These are phyloP conservation scores for Oasisia sp. DNA, from an alignment of 2,888 invertebrate species.

Conservation along the genomic window DNA sequence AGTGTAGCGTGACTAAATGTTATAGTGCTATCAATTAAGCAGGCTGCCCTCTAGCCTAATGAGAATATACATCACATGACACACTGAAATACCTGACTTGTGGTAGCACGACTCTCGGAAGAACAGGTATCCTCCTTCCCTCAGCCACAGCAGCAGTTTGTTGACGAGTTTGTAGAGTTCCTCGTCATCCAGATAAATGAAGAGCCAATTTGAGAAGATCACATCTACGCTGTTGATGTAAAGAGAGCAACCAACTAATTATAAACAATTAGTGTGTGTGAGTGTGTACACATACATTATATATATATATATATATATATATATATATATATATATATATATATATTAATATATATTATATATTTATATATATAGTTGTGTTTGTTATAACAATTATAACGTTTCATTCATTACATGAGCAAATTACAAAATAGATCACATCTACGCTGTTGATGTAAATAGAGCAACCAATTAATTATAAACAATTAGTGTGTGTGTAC, in stretches of 20 bases:
- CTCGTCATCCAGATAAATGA: slow-evolving; percentile 70
- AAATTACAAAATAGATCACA: slow-evolving; percentile 61
- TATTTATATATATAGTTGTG: too few relatives aligned
- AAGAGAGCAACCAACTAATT: neutral
- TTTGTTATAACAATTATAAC: too few relatives aligned
- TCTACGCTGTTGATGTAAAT: slow-evolving; percentile 63
- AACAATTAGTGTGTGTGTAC: too few relatives aligned
- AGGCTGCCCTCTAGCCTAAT: too few relatives aligned
- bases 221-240: slow-evolving; percentile 65
- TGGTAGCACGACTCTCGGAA: slow-evolving; percentile 71
- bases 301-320: too few relatives aligned
- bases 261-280: neutral
- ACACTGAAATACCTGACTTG: slow-evolving; percentile 65
- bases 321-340: too few relatives aligned
- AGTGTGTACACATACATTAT: too few relatives aligned
- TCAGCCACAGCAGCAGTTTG: slow-evolving; percentile 68
- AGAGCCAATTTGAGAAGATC: slow-evolving; percentile 72
- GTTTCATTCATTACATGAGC: too few relatives aligned
- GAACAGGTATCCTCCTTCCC: slow-evolving; percentile 68
- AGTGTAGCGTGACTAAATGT: too few relatives aligned
- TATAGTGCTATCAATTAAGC: too few relatives aligned
- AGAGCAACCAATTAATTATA: neutral
- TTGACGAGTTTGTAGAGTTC: slow-evolving; percentile 66
- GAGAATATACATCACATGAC: neutral
- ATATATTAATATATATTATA: too few relatives aligned